Percentiles rank a stretch among this genome's conserved stretches.
Conservation (phyloP, 1,140 invertebrate genomes). For the Drosophila hydei region DNA sequence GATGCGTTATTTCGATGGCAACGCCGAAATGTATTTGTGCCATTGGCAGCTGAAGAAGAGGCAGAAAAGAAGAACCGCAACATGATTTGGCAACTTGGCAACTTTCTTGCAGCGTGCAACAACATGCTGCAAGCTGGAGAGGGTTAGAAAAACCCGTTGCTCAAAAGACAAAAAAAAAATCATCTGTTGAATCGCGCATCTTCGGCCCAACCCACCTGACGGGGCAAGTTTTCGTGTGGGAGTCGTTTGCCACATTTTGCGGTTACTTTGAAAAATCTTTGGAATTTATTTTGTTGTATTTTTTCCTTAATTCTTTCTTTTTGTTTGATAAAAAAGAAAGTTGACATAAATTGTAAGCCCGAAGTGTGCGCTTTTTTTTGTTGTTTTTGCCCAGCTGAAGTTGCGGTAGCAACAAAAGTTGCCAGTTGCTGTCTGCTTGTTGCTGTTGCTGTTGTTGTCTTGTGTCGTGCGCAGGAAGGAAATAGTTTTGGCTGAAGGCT, state of each 20-base stretch:
- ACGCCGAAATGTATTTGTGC: conserved; percentile 56
- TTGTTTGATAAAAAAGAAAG: conserved; percentile 81
- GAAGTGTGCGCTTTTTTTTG: conserved; percentile 42
- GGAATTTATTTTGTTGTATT: conserved; percentile 58
- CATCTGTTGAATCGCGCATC: conserved; percentile 62
- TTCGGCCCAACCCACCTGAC: conserved; percentile 63
- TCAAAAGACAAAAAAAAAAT: conserved; percentile 30
- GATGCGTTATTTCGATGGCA: conserved; percentile 64
- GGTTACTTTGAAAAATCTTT: conserved; percentile 77
- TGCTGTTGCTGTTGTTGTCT: conserved; percentile 25
- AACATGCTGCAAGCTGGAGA: conserved; percentile 25
- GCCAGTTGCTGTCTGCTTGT: conserved; percentile 31
- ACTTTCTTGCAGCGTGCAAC: conserved; percentile 64
- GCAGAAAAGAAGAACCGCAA: conserved; percentile 36
- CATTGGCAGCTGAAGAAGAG: neutral
- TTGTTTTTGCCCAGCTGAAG: conserved; percentile 46
- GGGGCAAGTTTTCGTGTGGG: conserved; percentile 69
- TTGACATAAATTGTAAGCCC: conserved; percentile 73
- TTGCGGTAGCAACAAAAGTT: conserved; percentile 51
- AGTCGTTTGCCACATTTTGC: conserved; percentile 70
- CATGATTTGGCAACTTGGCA: conserved; percentile 76
- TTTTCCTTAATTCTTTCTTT: conserved; percentile 68
- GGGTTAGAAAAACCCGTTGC: conserved; percentile 57
- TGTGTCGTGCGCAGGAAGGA: conserved; percentile 70
- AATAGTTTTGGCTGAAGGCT: conserved; percentile 34